phyloP scores from a whole-genome alignment of 1,140 invertebrate species.

The Tetramorium alpestre region DNA sequence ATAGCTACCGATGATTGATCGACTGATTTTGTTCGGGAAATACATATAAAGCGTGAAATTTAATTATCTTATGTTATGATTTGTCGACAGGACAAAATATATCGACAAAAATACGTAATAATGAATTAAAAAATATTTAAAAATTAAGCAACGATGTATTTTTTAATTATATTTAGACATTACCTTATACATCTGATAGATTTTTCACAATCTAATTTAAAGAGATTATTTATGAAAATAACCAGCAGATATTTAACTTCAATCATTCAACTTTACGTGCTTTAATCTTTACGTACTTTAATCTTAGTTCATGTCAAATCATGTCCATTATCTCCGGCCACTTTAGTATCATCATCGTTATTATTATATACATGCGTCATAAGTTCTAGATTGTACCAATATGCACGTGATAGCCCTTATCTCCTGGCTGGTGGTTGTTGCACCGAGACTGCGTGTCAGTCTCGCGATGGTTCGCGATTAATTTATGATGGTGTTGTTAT shows the following conservation, averaged over 20 bases:
- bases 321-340: constrained; percentile 12
- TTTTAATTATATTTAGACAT: too few species aligned
- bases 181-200: too few species aligned
- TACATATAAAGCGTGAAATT: constrained; percentile 1
- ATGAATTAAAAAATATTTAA: neutral
- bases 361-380: constrained; percentile 2
- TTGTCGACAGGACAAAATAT: neutral
- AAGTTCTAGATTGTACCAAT: constrained; percentile 13
- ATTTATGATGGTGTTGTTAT: constrained; percentile 28
- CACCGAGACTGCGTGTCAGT: too few species aligned
- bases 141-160: neutral
- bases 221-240: too few species aligned
- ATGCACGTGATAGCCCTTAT: neutral
- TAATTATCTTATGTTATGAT: neutral
- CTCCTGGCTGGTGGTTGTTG: too few species aligned
- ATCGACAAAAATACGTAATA: neutral
- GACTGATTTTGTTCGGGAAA: neutral
- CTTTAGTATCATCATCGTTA: neutral
- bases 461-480: too few species aligned
- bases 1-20: constrained; percentile 12
- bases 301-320: neutral
- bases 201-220: too few species aligned
- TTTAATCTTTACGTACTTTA: too few species aligned
- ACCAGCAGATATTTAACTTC: too few species aligned
- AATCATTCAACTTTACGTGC: too few species aligned